A percentile compares a stretch with the other conserved stretches of the same genome.
phyloP scores from a whole-genome alignment of 2,797 vertebrate species.

The Peromyscus melanophrys region DNA sequence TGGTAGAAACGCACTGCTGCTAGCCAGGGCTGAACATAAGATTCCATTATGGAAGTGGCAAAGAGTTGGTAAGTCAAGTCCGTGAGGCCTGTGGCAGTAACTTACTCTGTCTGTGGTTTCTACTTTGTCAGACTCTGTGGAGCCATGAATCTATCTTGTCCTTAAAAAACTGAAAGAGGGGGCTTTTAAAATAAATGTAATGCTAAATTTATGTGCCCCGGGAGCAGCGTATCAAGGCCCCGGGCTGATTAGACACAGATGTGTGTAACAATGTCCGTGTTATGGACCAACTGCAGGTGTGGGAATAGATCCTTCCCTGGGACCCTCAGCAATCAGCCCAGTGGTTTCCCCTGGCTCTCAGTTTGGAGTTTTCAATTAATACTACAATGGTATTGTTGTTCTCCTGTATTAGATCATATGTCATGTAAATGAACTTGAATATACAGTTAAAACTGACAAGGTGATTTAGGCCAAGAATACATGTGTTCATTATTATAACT shows the following conservation, averaged over 20 bases:
- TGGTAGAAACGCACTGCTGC: conserved; percentile 80
- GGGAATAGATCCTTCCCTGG: conserved; percentile 91
- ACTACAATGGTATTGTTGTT: conserved; percentile 93
- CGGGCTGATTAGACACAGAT: conserved; percentile 93
- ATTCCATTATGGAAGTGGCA: conserved; percentile 88
- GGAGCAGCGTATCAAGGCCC: conserved; percentile 90
- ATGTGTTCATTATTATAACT: conserved; percentile 91
- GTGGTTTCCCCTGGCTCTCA: conserved; percentile 90
- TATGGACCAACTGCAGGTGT: conserved; percentile 92
- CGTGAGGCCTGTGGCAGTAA: conserved; percentile 87
- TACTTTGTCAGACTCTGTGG: conserved; percentile 92
- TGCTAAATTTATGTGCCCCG: conserved; percentile 92
- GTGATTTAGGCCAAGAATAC: conserved; percentile 91
- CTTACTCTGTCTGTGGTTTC: conserved; percentile 90
- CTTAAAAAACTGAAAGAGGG: conserved; percentile 90
- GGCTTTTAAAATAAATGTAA: conserved; percentile 91
- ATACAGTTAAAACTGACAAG: conserved; percentile 91
- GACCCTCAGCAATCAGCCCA: conserved; percentile 90
- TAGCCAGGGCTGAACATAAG: conserved; percentile 86
- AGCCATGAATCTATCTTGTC: conserved; percentile 94
- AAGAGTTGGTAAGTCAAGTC: conserved; percentile 86
- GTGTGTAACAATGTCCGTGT: conserved; percentile 92
- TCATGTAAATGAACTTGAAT: conserved; percentile 92
- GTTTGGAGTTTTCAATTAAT: conserved; percentile 90
- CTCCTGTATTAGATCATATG: conserved; percentile 91